A percentile compares a stretch with the other conserved stretches of the same genome.
Evolutionary conservation across 1,140 invertebrate species (phyloP).

Genomic region (Procambarus virginalis): DNA sequence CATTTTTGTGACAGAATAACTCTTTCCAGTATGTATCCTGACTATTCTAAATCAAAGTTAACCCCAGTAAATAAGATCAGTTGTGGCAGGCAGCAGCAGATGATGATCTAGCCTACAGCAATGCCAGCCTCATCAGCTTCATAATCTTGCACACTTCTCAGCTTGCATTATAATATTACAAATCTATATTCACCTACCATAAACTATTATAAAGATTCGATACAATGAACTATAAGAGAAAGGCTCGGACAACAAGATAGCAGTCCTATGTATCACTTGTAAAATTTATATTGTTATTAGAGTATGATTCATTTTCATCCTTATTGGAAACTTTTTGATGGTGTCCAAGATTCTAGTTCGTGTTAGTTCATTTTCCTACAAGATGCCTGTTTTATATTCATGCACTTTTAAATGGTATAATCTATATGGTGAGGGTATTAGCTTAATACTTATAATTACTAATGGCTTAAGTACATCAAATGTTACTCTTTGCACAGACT

Average conservation of each 20-base stretch:
- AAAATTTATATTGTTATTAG: not conserved
- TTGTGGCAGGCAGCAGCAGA: slow-evolving; percentile 3
- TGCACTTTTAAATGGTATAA: not conserved
- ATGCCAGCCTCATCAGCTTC: slow-evolving; percentile 36
- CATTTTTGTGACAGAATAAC: not conserved
- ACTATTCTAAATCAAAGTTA: not conserved
- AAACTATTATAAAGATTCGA: slow-evolving; percentile 10
- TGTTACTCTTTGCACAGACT: not conserved
- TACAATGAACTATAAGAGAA: slow-evolving; percentile 18
- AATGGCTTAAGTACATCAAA: not conserved
- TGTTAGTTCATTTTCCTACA: slow-evolving; percentile 4
- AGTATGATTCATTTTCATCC: not conserved
- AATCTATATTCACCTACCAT: slow-evolving; percentile 24
- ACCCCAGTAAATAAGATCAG: not conserved
- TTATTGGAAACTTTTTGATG: slow-evolving; percentile 9
- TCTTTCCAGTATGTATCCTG: not conserved
- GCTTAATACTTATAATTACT: not conserved
- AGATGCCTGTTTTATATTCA: not conserved
- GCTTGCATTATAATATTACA: slow-evolving; percentile 33
- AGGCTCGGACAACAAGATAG: slow-evolving; percentile 38
- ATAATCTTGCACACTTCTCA: slow-evolving; percentile 26
- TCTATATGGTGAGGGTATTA: not conserved
- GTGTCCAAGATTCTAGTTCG: slow-evolving; percentile 12
- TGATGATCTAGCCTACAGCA: slow-evolving; percentile 33
- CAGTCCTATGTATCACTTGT: not conserved